Percentiles rank a stretch among this genome's conserved stretches.
These are phyloP conservation scores for Neosilurus mollespiculum DNA, from an alignment of 2,797 vertebrate genomes.

Conservation along the genomic window DNA sequence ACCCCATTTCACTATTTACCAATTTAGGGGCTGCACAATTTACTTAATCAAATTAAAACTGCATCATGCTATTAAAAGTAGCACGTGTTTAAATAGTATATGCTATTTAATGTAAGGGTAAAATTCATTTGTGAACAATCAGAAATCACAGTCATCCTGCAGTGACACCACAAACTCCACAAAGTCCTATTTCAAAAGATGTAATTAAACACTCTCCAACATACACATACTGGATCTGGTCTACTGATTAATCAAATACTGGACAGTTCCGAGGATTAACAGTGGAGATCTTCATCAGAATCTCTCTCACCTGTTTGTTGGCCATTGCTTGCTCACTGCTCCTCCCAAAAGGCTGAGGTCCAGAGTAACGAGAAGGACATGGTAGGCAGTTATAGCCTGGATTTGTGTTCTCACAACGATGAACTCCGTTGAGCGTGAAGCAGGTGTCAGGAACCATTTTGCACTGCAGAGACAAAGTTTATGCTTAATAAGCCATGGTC, in stretches of 20 bases:
- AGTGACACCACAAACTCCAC: background rate
- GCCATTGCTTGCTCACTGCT: slow-evolving; percentile 85
- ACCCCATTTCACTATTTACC: background rate
- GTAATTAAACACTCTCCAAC: background rate
- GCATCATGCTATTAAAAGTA: background rate
- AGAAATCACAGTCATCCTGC: background rate
- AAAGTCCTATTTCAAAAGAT: background rate
- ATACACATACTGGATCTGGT: background rate
- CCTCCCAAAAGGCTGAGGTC: slow-evolving; percentile 87
- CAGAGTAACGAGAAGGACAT: slow-evolving; percentile 89
- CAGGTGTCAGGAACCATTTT: slow-evolving; percentile 91
- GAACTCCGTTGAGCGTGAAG: slow-evolving; percentile 83
- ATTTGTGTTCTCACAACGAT: slow-evolving; percentile 91
- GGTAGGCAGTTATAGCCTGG: slow-evolving; percentile 96
- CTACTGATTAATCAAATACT: background rate
- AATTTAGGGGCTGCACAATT: background rate
- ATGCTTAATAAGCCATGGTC: slow-evolving; percentile 8
- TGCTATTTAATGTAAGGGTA: background rate
- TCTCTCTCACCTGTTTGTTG: slow-evolving; percentile 87
- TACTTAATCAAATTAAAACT: background rate
- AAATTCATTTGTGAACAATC: background rate
- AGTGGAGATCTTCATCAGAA: background rate
- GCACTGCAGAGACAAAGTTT: slow-evolving; percentile 71
- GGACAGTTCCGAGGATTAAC: background rate
- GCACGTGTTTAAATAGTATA: background rate